phyloP scores from a whole-genome alignment of 1,140 invertebrate genomes.

The Drosophila azteca region DNA sequence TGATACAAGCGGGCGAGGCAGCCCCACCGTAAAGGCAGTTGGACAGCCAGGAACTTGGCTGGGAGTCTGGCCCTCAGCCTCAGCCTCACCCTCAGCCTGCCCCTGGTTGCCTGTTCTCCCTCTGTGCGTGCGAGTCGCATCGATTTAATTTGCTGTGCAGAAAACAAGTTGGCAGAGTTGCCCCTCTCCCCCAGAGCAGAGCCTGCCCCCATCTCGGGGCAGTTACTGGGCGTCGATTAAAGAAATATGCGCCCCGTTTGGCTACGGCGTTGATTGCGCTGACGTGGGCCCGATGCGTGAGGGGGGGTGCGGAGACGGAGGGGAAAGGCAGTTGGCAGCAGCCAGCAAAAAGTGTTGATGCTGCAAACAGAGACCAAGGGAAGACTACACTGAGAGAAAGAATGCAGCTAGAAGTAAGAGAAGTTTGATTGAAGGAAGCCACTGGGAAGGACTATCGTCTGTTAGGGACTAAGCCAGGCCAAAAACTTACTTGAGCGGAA shows the following conservation, averaged over 20 bases:
- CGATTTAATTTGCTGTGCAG: conserved; percentile 74
- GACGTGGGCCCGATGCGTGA: conserved; percentile 60
- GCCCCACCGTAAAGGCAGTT: conserved; percentile 58
- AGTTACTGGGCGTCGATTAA: conserved; percentile 73
- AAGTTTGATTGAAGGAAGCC: too few relatives aligned
- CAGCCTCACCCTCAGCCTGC: too few relatives aligned
- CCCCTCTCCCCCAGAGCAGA: not conserved
- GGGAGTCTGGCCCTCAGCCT: conserved; percentile 27
- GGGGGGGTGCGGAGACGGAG: too few relatives aligned
- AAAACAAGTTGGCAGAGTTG: conserved; percentile 34
- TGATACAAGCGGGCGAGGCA: conserved; percentile 60
- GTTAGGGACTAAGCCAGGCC: too few relatives aligned
- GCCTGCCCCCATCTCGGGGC: conserved; percentile 5
- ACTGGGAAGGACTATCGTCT: too few relatives aligned
- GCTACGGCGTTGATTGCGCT: conserved; percentile 66
- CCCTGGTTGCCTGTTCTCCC: not conserved
- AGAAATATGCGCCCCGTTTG: conserved; percentile 65
- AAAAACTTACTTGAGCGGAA: too few relatives aligned
- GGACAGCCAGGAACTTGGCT: conserved; percentile 43
- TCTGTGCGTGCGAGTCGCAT: conserved; percentile 38
- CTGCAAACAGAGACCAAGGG: conserved; percentile 38
- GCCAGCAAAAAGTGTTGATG: conserved; percentile 59
- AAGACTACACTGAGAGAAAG: too few relatives aligned
- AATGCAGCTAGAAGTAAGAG: too few relatives aligned
- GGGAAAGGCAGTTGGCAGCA: not conserved